Base-by-base conservation (phyloP, 1,140 invertebrate species). In the Drosophila simulans region DNA sequence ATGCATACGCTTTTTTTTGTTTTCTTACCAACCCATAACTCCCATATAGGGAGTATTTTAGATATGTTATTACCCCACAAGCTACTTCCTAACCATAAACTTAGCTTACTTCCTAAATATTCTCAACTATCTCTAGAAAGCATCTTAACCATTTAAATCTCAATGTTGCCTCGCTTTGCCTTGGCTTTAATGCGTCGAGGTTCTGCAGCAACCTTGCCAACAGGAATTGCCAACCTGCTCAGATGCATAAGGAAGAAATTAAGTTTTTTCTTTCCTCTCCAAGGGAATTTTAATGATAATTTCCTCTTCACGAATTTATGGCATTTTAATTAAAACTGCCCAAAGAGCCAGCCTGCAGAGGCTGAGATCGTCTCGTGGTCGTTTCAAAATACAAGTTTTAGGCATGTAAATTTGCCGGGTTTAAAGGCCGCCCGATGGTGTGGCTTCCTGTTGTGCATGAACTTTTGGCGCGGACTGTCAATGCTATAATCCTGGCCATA, bases 221-320 rank as follows among this genome's bases (percentile, higher is more conserved):
- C 31, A 45, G 66, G 56, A 79, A 77, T 66, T n/a, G 52, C 34
- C 51, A 80, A 66, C 60, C 57, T 56, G 57, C 43, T 51, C 53
- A 45, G 34, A 56, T 52, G 56, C 76, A 88, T 88, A 88, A 88
- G 83, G 84, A 88, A 89, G 83, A 83, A 88, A 88, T 89, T 88
- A 86, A 86, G 74, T 45, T 66, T 70, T 45, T 52, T 65, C 15
- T 10, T 46, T 59, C 20, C 10, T 42, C 31, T 53, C 35, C 22
- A 42, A 25, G 62, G 82, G 79, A 75, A 88, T 88, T 79, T 88
- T 88, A 89, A 88, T 88, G 84, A 89, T 83, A 88, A 88, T 88
- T 88, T 88, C 63, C 84, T 88, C 63, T 75, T 69, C 84, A 88
- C 83, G 83, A 88, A 88, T 88, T 88, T 88, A 88, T 88, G 79